Evolutionary conservation across 2,888 invertebrate species (phyloP), one percentile per base, ranked within the genome.

Genomic region (Crepidodera aurea): DNA sequence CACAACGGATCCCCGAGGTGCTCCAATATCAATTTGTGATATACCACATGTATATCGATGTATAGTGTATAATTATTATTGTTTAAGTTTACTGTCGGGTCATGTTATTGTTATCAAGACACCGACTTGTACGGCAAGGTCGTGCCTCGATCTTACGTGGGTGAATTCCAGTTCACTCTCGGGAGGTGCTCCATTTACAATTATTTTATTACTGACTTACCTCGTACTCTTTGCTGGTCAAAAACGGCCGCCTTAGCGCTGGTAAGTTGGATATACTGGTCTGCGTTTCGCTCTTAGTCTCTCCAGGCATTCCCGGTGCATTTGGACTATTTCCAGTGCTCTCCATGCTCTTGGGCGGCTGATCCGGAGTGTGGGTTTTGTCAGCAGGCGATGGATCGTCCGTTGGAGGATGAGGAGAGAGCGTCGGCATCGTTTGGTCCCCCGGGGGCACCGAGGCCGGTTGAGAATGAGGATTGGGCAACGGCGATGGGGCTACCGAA

Each of bases 171-270:
- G n/a, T n/a, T n/a, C n/a, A n/a, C n/a, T n/a, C n/a, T n/a, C n/a
- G n/a, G n/a, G n/a, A n/a, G n/a, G n/a, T n/a, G n/a, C n/a, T n/a
- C n/a, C n/a, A n/a, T n/a, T n/a, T n/a, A n/a, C n/a, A n/a, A n/a
- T n/a, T n/a, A n/a, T n/a, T n/a, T n/a, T n/a, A n/a, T n/a, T n/a
- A 25, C 6, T 0, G 12, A 44, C 55, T 42, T 62, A 87, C 88
- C 73, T 94, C 93, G 70, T 90, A 89, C 75, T 92, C 92, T 74
- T 90, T 89, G 50, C 89, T 87, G 53, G 88, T 89, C 73, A 96
- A 85, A 67, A 87, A 83, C 34, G 96, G 96, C 76, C 94, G 85
- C 80, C 92, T 91, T 74, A 89, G 81, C 67, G 72, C 66, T 5
- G 69, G 64, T 7, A 57, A 25, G 46, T 16, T 50, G 32, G 51